phyloP scores from a whole-genome alignment of 2,888 invertebrate genomes.

The Phymatocera aterrima region DNA sequence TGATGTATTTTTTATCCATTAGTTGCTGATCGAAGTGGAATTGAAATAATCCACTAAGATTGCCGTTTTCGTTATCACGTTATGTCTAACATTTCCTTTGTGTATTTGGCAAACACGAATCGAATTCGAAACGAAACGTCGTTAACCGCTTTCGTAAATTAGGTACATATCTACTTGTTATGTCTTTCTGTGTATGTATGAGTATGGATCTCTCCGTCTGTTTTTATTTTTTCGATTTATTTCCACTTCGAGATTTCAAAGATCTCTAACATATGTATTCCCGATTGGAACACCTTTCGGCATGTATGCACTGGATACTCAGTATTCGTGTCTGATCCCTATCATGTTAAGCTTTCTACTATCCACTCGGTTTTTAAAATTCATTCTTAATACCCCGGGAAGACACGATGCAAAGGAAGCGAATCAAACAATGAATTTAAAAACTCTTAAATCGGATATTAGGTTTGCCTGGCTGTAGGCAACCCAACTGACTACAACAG shows the following conservation, averaged over 20 bases:
- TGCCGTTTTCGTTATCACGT: conserved; percentile 52
- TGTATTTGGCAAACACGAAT: conserved; percentile 25
- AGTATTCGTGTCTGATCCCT: background rate
- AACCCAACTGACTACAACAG: conserved; percentile 63
- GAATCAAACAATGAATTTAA: conserved; percentile 23
- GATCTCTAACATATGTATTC: conserved; percentile 17
- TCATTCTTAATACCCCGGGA: conserved; percentile 19
- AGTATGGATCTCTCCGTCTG: too few species aligned
- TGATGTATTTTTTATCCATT: background rate
- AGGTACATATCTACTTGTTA: conserved; percentile 9
- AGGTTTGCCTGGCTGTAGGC: conserved; percentile 62
- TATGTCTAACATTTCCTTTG: conserved; percentile 57
- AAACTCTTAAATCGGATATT: conserved; percentile 49
- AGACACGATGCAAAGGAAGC: conserved; percentile 42
- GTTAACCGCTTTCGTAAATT: background rate
- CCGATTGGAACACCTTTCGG: background rate
- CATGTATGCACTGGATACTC: background rate
- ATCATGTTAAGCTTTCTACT: background rate
- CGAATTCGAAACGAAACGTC: conserved; percentile 16
- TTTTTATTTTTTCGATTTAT: background rate
- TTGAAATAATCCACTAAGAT: conserved; percentile 25
- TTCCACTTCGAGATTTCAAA: background rate
- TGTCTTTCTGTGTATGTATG: conserved; percentile 23
- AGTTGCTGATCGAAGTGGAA: conserved; percentile 23
- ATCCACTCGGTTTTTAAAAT: background rate